Conservation (phyloP, 2,113 vertebrate species). For the Notiomystis cincta region DNA sequence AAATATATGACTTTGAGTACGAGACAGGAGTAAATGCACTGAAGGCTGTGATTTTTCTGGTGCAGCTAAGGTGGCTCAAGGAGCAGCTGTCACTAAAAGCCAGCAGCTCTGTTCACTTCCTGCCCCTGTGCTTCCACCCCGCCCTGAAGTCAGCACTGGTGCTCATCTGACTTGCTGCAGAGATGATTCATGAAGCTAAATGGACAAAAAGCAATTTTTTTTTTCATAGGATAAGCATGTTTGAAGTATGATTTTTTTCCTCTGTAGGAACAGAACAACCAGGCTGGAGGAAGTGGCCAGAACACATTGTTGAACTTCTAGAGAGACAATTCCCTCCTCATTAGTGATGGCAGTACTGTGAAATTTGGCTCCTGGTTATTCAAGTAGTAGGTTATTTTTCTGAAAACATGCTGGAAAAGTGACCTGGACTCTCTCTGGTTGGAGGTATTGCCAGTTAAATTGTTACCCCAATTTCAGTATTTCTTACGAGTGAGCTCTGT, state of each 20-base stretch:
- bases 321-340: not conserved
- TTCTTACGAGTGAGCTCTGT: not conserved
- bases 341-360: not conserved
- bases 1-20: not conserved
- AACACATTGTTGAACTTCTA: not conserved
- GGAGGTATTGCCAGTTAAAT: not conserved
- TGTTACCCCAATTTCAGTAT: not conserved
- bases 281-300: conserved; percentile 6
- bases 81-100: not conserved
- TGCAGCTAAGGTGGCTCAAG: not conserved
- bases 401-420: not conserved
- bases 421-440: not conserved
- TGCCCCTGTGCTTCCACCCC: not conserved
- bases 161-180: not conserved
- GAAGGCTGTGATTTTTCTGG: not conserved
- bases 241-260: not conserved
- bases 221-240: not conserved
- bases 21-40: not conserved
- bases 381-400: not conserved
- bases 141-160: not conserved
- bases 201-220: not conserved
- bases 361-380: not conserved
- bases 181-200: not conserved
- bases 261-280: not conserved
- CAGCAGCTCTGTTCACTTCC: not conserved